Base-by-base conservation (phyloP, 1,140 invertebrate species). In the Papilio polytes region DNA sequence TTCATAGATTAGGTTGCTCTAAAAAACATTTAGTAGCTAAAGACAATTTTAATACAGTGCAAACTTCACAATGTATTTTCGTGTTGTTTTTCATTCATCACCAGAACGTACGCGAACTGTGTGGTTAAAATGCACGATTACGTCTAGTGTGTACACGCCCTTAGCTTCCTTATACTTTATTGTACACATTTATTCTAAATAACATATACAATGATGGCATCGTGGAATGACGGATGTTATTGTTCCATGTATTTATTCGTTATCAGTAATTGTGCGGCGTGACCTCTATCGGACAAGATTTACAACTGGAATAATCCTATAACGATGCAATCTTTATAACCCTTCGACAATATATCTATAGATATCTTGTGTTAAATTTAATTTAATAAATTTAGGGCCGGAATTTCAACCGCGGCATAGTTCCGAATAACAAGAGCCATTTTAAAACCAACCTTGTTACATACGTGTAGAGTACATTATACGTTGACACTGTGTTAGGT, bases 261-360 rank as follows among this genome's bases (percentile, higher is more conserved):
- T 78, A 78, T 78, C 76, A 78, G 26, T 78, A 53, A 59, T 78
- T 41, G 20, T 22, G 44, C 20, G 22, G 26, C 31, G 22, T 63
- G 76, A 59, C 76, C 76, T 78, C 44, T 31, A 36, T 41, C 26
- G 53, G 48, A 56, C 48, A 78, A 59, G 76, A 78, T 78, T 78
- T 78, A 78, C 53, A 59, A 46, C 76, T 59, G 51, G 76, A 76
- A 78, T 78, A 78, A 78, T 78, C 76, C 51, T 78, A 20, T 78
- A 41, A 76, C 22, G 74, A 74, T 41, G 10, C 53, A 78, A 77
- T 78, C 76, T 78, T 78, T 78, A 76, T 51, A 13, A 22, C 74
- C 15, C 48, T 22, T 44, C 41, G 41, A 41, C 41, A 41, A 74
- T 48, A 74, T 74, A 44, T n/a, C 73, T 44, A n/a, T 74, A n/a